Percentiles rank a stretch among this genome's conserved stretches.
Evolutionary conservation across 1,140 invertebrate species (phyloP).

Genomic region (Aphelenchoides fujianensis): DNA sequence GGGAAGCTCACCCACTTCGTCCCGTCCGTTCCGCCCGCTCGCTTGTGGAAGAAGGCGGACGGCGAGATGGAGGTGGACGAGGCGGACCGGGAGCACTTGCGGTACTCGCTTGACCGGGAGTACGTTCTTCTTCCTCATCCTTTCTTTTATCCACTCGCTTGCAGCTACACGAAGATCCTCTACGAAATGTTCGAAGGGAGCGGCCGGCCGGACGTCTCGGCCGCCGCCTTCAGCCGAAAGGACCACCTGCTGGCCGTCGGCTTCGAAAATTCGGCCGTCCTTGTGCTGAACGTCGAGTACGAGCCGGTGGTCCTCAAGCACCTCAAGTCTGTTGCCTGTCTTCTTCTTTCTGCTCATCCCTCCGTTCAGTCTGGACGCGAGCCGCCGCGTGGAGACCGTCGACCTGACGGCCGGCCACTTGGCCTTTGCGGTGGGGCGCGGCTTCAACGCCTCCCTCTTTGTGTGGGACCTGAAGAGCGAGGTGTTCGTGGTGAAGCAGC

Average conservation of each 20-base stretch:
- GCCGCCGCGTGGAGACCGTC: constrained; percentile 20
- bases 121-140: too few species aligned
- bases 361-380: constrained; percentile 5
- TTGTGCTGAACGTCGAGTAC: neutral
- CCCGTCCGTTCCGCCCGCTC: neutral
- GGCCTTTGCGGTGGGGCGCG: constrained; percentile 41
- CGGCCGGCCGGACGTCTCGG: constrained; percentile 14
- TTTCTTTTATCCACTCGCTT: too few species aligned
- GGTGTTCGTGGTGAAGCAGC: constrained; percentile 49
- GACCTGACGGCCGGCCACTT: constrained; percentile 37
- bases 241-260: constrained; percentile 1
- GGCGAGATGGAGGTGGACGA: constrained; percentile 12
- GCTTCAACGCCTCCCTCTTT: constrained; percentile 33
- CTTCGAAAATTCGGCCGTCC: neutral
- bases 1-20: neutral
- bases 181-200: constrained; percentile 19
- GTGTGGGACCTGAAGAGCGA: constrained; percentile 53
- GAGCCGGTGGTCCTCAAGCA: constrained; percentile 10
- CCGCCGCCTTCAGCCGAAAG: neutral
- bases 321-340: constrained; percentile 4
- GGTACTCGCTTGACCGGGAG: neutral
- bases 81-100: neutral
- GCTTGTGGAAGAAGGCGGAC: neutral
- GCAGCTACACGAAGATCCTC: neutral
- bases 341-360: neutral